Evolutionary conservation across 2,888 invertebrate species (phyloP).

Genomic region (Siphlonurus alternatus): DNA sequence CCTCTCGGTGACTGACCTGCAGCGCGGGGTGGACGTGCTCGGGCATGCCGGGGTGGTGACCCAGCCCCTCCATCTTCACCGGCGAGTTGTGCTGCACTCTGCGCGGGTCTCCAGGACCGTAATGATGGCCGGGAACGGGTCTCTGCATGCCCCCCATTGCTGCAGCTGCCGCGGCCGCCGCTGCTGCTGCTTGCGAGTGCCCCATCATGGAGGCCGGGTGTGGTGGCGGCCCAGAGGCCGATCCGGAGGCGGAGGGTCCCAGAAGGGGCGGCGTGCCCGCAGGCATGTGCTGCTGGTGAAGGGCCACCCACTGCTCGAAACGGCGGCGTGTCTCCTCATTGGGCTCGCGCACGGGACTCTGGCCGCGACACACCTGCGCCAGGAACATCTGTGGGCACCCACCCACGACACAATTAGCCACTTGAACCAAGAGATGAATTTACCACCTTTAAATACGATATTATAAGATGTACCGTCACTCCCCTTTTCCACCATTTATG

Average conservation of each 20-base stretch:
- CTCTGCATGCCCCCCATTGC: neutral
- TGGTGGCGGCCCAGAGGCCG: constrained; percentile 12
- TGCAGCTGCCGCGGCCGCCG: neutral
- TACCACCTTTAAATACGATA: too few relatives aligned
- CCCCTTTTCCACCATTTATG: too few relatives aligned
- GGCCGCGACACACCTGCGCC: constrained; percentile 67
- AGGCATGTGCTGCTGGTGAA: constrained; percentile 27
- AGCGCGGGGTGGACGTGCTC: constrained; percentile 15
- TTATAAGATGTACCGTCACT: too few relatives aligned
- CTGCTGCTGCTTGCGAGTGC: neutral
- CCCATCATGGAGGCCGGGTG: neutral
- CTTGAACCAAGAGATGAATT: too few relatives aligned
- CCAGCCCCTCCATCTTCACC: constrained; percentile 7
- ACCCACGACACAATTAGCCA: neutral
- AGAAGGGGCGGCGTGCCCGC: constrained; percentile 11
- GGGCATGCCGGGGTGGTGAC: constrained; percentile 14
- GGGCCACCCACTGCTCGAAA: constrained; percentile 83
- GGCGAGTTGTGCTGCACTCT: constrained; percentile 7
- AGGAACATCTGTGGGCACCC: constrained; percentile 29
- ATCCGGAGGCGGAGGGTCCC: constrained; percentile 24
- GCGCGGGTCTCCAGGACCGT: neutral
- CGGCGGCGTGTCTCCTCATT: constrained; percentile 71
- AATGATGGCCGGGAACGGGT: constrained; percentile 4
- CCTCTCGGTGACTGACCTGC: constrained; percentile 13
- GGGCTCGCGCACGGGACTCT: constrained; percentile 44